phyloP scores from a whole-genome alignment of 2,888 invertebrate genomes.

The Athripsodes cinereus region DNA sequence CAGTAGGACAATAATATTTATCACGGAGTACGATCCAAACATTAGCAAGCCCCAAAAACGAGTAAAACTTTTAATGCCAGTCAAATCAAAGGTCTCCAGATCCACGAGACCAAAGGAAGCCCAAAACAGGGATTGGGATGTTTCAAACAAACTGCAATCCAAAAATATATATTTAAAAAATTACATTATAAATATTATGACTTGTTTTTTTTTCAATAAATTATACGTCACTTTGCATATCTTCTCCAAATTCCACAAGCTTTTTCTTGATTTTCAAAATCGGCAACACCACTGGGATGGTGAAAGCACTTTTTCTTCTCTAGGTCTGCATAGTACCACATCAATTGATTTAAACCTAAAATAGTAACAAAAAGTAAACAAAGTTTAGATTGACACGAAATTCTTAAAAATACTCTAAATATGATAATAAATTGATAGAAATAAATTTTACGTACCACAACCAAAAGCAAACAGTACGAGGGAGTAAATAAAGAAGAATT shows the following conservation, averaged over 20 bases:
- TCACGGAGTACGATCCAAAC: constrained; percentile 96
- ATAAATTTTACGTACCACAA: constrained; percentile 73
- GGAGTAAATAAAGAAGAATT: constrained; percentile 93
- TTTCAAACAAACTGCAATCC: constrained; percentile 80
- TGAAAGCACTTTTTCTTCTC: constrained; percentile 84
- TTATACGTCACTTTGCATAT: constrained; percentile 70
- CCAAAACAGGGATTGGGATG: constrained; percentile 97
- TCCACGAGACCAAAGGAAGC: constrained; percentile 96
- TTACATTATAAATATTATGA: too few relatives aligned
- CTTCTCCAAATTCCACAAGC: constrained; percentile 82
- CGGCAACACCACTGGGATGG: constrained; percentile 63
- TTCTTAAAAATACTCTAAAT: too few relatives aligned
- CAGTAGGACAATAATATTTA: constrained; percentile 92
- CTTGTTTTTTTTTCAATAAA: too few relatives aligned
- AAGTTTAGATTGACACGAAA: too few relatives aligned
- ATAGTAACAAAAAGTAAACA: too few relatives aligned
- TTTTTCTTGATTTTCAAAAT: constrained; percentile 78
- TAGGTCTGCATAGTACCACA: constrained; percentile 90
- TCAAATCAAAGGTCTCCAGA: constrained; percentile 86
- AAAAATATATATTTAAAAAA: background rate
- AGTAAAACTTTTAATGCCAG: constrained; percentile 93
- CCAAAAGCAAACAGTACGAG: constrained; percentile 92
- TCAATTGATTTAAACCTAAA: constrained; percentile 76
- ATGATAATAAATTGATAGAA: too few relatives aligned
- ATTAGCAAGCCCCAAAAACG: constrained; percentile 95